Evolutionary conservation across 35 echinoderm and acorn worm genomes (phyloP), one percentile per base, ranked within the genome.

Genomic region (Heliocidaris erythrogramma): DNA sequence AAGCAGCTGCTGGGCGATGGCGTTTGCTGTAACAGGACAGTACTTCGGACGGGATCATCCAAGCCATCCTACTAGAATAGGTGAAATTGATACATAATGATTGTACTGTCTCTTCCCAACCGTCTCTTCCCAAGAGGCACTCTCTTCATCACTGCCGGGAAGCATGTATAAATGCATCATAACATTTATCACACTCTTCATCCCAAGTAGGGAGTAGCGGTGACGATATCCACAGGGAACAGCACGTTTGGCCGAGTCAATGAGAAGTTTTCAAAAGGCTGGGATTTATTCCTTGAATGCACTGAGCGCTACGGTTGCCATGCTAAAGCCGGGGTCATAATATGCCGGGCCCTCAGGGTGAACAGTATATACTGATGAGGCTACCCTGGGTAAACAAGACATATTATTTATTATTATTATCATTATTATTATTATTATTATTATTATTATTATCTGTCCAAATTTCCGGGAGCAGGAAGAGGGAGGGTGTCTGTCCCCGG

Each of bases 161-260:
- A 94, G 93, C 53, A 60, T 92, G 21, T 18, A 49, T 92, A 49
- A 48, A 49, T 21, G 13, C 24, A 42, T 86, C 69, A 35, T 95
- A 88, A 27, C 27, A 60, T 11, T 92, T 30, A 27, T 93, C 49
- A 48, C 90, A 95, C 30, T 95, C 90, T 0, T 95, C 90, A 65
- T 95, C 95, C 95, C 95, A 95, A 89, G 89, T 90, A 95, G 32
- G 89, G 95, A 89, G 89, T 90, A 95, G 32, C 88, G 95, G 49
- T 86, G 35, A 13, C 0, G 85, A 12, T 90, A 47, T 24, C 48
- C 94, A 11, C 48, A 5, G 2, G 86, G 86, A 30, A 48, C 49
- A 52, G 48, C 31, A 14, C 90, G 5, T 2, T 95, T 93, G 49
- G 90, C 89, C 50, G 95, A 89, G 21, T 95, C 30, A 0, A 90